phyloP scores from a whole-genome alignment of 1,140 invertebrate species.

The Orchesella cincta region DNA sequence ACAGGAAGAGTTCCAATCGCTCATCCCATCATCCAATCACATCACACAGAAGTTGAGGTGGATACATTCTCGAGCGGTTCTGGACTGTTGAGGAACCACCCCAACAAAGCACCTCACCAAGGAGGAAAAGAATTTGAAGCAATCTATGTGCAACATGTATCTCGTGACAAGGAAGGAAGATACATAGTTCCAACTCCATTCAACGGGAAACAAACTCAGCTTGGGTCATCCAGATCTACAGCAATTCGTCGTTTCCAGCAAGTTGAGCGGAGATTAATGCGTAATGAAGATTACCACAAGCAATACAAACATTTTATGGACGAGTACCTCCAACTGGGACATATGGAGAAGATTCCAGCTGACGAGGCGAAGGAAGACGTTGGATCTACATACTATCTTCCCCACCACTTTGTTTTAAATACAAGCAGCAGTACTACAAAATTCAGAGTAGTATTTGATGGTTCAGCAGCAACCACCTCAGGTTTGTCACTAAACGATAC shows the following conservation, averaged over 20 bases:
- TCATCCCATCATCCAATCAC: too few relatives aligned
- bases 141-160: conserved; percentile 42
- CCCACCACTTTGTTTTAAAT: conserved; percentile 51
- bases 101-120: background rate
- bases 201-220: conserved; percentile 33
- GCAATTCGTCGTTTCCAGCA: background rate
- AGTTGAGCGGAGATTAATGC: background rate
- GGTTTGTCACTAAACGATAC: conserved; percentile 51
- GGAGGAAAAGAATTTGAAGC: conserved; percentile 48
- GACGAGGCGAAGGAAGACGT: background rate
- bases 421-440: conserved; percentile 47
- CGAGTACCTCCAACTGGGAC: conserved; percentile 50
- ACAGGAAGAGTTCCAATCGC: too few relatives aligned
- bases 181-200: conserved; percentile 52
- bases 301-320: conserved; percentile 52
- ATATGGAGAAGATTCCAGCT: background rate
- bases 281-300: background rate
- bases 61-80: conserved; percentile 50
- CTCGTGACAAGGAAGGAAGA: conserved; percentile 37
- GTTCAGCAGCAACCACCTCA: conserved; percentile 22
- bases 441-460: conserved; percentile 52
- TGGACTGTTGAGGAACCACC: conserved; percentile 50
- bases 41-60: too few relatives aligned
- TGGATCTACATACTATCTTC: conserved; percentile 45
- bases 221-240: conserved; percentile 40